phyloP scores from a whole-genome alignment of 2,797 vertebrate genomes.

The Alcedo atthis region DNA sequence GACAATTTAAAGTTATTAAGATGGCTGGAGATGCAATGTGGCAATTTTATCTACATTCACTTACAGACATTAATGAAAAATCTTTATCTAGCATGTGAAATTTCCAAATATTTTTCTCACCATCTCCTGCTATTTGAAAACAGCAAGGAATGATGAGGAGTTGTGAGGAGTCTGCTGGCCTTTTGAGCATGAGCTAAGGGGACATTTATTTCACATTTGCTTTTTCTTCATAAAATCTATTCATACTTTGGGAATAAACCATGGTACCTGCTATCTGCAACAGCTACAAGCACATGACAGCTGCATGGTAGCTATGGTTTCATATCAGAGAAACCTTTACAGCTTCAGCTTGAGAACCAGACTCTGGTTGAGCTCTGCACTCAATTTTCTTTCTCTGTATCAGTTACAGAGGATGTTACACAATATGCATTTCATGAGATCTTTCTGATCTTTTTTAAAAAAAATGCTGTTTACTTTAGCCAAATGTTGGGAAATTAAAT shows the following conservation, averaged over 20 bases:
- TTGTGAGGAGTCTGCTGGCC: not conserved
- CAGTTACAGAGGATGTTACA: not conserved
- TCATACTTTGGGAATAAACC: not conserved
- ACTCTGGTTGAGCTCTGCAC: not conserved
- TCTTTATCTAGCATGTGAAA: not conserved
- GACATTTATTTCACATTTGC: not conserved
- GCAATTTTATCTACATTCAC: not conserved
- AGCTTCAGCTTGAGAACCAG: not conserved
- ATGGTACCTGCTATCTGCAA: not conserved
- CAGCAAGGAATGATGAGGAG: not conserved
- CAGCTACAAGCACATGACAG: not conserved
- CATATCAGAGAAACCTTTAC: not conserved
- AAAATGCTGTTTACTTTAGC: not conserved
- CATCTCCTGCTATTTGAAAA: not conserved
- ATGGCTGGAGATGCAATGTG: not conserved
- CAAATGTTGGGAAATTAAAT: not conserved
- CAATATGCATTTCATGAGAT: not conserved
- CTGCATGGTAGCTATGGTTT: fast-evolving
- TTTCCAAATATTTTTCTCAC: fast-evolving
- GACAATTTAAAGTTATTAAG: not conserved
- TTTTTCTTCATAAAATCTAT: not conserved
- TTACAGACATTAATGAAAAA: not conserved
- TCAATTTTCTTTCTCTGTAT: not conserved
- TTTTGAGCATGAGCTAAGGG: not conserved
- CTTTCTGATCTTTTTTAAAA: not conserved